Base-by-base conservation (phyloP, 2,113 vertebrate species). In the Sialia sialis region DNA sequence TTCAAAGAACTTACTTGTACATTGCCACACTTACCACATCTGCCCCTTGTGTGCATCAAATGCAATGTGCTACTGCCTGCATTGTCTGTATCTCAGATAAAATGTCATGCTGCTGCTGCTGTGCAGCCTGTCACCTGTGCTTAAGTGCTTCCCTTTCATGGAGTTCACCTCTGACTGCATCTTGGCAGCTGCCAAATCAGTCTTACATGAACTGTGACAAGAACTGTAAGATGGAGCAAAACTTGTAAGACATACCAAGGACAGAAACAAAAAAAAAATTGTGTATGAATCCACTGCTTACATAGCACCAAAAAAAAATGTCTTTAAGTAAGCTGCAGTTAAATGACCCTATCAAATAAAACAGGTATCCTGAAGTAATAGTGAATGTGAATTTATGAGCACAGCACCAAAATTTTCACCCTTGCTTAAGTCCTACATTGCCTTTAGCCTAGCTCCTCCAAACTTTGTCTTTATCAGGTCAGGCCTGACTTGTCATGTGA, bases 141-240 rank as follows among this genome's bases (percentile, higher is more conserved):
- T 96, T 95, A 95, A 96, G 77, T 95, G 89, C 51, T 94, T 89
- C 68, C 44, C 23, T 87, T 49, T 93, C 93, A 74, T 59, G 77
- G 64, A 7, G 39, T 68, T 97, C 84, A 90, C 91, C 89, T 97
- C 86, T 89, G 93, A 97, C 96, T 95, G 76, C 79, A 90, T 93
- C 87, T 95, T 97, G 94, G 85, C 75, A 96, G 88, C 89, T 97
- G 96, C 87, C 94, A 95, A 95, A 94, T 75, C 92, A 83, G 72
- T 70, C 78, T 80, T 80, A 86, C 34, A 88, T 67, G 75, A 96
- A 92, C 39, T 59, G 78, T 90, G 87, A 80, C 76, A 32, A 94
- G 62, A 64, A 67, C 79, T 76, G 82, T 14, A 93, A 73, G 87
- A 89, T 38, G 60, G 84, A 94, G 62, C 69, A 95, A 95, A 95